A percentile compares a stretch with the other conserved stretches of the same genome.
These are phyloP conservation scores for Rhinoraja longicauda DNA, from an alignment of 2,797 vertebrate genomes.

Conservation along the genomic window DNA sequence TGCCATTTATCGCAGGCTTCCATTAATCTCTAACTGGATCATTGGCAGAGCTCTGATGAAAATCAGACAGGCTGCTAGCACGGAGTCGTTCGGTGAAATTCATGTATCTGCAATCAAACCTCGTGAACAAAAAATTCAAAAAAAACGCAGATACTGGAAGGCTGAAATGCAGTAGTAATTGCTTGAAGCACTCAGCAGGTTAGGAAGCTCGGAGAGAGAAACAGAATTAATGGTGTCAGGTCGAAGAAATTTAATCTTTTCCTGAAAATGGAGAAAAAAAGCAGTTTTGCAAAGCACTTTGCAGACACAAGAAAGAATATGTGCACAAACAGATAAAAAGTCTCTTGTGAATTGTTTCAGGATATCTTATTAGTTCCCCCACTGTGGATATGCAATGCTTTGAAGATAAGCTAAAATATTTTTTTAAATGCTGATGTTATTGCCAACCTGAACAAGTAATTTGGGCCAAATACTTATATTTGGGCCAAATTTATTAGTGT, in stretches of 20 bases:
- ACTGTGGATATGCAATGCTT: neutral
- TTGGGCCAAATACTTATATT: neutral
- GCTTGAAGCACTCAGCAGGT: too few species aligned
- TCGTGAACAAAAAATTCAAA: neutral
- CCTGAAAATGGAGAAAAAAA: neutral
- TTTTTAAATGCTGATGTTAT: neutral
- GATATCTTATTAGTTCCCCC: neutral
- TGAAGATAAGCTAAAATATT: neutral
- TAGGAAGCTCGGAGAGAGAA: neutral
- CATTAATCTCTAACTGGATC: neutral
- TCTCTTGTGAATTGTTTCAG: slow-evolving; percentile 16
- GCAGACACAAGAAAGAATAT: neutral
- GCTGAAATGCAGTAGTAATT: too few species aligned
- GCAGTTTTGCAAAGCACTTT: neutral
- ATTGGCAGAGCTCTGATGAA: slow-evolving; percentile 1
- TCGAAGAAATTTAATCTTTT: neutral
- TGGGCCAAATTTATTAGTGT: neutral
- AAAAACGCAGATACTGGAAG: too few species aligned
- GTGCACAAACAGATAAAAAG: neutral
- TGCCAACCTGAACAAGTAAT: slow-evolving; percentile 7
- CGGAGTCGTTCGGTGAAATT: neutral
- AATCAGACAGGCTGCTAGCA: neutral
- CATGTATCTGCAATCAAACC: neutral
- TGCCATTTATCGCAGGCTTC: neutral
- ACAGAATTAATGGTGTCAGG: too few species aligned